Evolutionary conservation across 2,797 vertebrate species (phyloP), one percentile per base, ranked within the genome.

Genomic region (Trachurus trachurus): DNA sequence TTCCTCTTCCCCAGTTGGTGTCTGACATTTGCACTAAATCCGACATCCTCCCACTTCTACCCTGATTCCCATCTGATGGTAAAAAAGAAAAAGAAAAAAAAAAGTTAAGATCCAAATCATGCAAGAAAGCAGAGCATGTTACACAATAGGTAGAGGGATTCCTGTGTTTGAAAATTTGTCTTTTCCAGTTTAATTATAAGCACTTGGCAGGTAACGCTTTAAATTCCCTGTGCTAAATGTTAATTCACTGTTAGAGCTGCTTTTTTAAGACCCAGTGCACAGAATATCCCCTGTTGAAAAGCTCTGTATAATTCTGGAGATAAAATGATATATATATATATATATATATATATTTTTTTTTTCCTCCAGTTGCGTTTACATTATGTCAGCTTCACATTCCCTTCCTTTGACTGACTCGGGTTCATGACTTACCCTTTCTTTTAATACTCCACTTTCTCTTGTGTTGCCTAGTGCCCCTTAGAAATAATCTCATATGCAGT

Each of bases 1-100:
- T 59, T 49, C 12, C 47, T 59, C 64, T 61, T 17, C 60, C 74
- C 45, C 26, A 29, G 45, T 22, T 66, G 13, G 47, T 29, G 9
- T 4, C 34, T 71, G 72, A 63, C 42, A 67, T 72, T 79, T 77
- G 68, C 34, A 58, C 40, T 15, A 40, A 57, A 56, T 67, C 59
- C 31, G 54, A 34, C 63, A 47, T 45, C 45, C 37, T 84, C 31
- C 53, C 19, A 42, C 5, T 13, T 8, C 11, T 52, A 17, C 44
- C 16, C 9, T 56, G 15, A 65, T 69, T 71, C 64, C 44, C 29
- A 50, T 34, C 19, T 17, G 22, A 68, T 39, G 57, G 45, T 50
- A 0, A 13, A 17, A 13, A 50, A 64, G 31, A 16, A 68, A 7
- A 64, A 34, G 5, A 4, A 53, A 50, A 56, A 26, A 26, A 26